These are phyloP conservation scores for Eospalax fontanierii DNA, from an alignment of 2,797 vertebrate species.

Conservation along the genomic window DNA sequence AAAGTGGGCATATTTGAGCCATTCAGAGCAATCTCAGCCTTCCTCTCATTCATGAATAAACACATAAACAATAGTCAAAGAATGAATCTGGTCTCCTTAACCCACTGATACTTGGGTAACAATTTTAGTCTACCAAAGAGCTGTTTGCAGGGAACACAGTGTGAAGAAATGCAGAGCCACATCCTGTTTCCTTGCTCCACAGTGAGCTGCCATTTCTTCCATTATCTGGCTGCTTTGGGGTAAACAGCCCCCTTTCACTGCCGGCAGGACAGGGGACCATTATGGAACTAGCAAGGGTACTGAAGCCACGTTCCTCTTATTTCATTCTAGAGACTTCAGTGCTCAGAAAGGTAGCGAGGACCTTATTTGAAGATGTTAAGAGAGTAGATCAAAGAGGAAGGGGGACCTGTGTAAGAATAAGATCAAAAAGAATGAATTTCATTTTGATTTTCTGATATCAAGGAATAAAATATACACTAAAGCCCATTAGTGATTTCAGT, in stretches of 20 bases:
- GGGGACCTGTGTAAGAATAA: conserved; percentile 58
- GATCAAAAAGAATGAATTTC: conserved; percentile 69
- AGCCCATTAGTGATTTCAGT: conserved; percentile 33
- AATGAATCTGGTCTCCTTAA: conserved; percentile 27
- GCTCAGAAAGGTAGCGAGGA: not conserved
- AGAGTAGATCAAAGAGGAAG: conserved; percentile 66
- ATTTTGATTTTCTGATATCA: conserved; percentile 75
- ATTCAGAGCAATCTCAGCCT: not conserved
- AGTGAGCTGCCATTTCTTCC: not conserved
- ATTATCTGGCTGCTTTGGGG: not conserved
- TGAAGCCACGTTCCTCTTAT: not conserved
- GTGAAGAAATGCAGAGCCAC: not conserved
- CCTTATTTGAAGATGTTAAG: conserved; percentile 62
- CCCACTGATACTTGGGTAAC: not conserved
- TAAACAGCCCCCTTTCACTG: not conserved
- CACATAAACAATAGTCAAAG: conserved; percentile 28
- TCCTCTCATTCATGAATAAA: not conserved
- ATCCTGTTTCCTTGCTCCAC: not conserved
- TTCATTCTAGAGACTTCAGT: conserved; percentile 36
- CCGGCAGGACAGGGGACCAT: not conserved
- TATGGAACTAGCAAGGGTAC: not conserved
- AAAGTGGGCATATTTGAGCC: not conserved
- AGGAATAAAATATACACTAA: conserved; percentile 62
- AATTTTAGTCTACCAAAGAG: not conserved
- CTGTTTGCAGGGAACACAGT: not conserved